Evolutionary conservation across 2,797 vertebrate species (phyloP).

Genomic region (Myripristis murdjan): DNA sequence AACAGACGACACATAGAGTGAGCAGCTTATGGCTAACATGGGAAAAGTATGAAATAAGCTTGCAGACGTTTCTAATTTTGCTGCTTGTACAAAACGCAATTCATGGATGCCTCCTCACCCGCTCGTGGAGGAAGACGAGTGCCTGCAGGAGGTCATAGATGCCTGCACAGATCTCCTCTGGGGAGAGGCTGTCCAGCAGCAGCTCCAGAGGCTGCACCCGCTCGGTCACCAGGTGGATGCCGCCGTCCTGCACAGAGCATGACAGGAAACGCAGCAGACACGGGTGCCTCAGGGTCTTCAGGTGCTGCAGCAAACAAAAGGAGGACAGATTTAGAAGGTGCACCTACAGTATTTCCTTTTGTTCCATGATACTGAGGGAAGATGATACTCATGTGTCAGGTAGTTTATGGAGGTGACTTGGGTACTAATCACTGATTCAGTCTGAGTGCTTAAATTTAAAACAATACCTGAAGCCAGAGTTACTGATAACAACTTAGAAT

Average conservation of each 20-base stretch:
- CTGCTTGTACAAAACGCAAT: too few species aligned
- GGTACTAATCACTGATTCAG: neutral
- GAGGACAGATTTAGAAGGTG: neutral
- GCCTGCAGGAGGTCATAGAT: constrained; percentile 95
- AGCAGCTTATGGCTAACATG: neutral
- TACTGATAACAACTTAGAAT: neutral
- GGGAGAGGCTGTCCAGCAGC: constrained; percentile 88
- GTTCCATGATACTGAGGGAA: neutral
- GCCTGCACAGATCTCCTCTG: constrained; percentile 95
- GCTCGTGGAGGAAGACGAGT: constrained; percentile 95
- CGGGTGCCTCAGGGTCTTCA: constrained; percentile 97
- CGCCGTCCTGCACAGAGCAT: constrained; percentile 93
- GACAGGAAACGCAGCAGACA: constrained; percentile 96
- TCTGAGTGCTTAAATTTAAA: neutral
- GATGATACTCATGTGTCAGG: neutral
- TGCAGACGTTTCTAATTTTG: neutral
- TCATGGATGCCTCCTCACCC: constrained; percentile 88
- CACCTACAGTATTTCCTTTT: neutral
- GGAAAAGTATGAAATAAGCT: neutral
- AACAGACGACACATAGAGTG: neutral
- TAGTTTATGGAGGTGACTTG: neutral
- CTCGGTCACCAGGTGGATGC: constrained; percentile 95
- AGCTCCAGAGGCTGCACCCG: constrained; percentile 91
- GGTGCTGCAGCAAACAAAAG: constrained; percentile 86
- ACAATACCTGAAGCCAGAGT: neutral